A percentile compares a stretch with the other conserved stretches of the same genome.
Evolutionary conservation across 2,888 invertebrate species (phyloP).

Genomic region (Tromatobia lineatoria): DNA sequence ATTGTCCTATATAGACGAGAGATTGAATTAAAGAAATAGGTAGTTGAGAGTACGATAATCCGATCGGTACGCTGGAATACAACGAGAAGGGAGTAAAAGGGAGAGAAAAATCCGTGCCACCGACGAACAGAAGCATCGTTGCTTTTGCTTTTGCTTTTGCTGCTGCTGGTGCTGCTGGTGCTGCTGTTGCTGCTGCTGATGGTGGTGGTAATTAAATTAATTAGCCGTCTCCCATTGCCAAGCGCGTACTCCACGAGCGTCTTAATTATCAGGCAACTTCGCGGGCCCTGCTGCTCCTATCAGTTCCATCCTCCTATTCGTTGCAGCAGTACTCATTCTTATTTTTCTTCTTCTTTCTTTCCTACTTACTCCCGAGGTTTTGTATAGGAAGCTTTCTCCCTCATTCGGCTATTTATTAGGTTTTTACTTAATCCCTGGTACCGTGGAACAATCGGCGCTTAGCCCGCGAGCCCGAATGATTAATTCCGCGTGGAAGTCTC

Average conservation of each 20-base stretch:
- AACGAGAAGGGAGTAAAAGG: slow-evolving; percentile 24
- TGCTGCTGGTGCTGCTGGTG: slow-evolving; percentile 21
- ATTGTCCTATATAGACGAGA: slow-evolving; percentile 10
- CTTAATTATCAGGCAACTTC: slow-evolving; percentile 83
- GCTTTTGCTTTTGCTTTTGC: slow-evolving; percentile 35
- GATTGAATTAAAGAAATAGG: slow-evolving; percentile 64
- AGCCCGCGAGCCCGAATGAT: slow-evolving; percentile 67
- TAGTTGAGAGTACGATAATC: slow-evolving; percentile 58
- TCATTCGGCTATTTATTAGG: slow-evolving; percentile 84
- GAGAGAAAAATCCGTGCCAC: slow-evolving; percentile 48
- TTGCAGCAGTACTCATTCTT: slow-evolving; percentile 44
- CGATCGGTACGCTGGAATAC: slow-evolving; percentile 51
- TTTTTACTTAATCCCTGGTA: slow-evolving; percentile 81
- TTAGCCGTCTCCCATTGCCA: slow-evolving; percentile 80
- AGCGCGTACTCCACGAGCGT: slow-evolving; percentile 77
- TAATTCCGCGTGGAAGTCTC: slow-evolving; percentile 59
- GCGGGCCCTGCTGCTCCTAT: slow-evolving; percentile 64
- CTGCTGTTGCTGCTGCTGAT: slow-evolving; percentile 24
- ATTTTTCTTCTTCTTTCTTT: slow-evolving; percentile 49
- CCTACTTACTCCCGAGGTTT: slow-evolving; percentile 3
- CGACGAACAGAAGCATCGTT: slow-evolving; percentile 55
- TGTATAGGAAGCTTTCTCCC: slow-evolving; percentile 46
- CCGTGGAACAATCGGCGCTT: slow-evolving; percentile 79
- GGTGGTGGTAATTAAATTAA: slow-evolving; percentile 83
- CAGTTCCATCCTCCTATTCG: slow-evolving; percentile 51